phyloP scores from a whole-genome alignment of 2,113 vertebrate genomes.

The Rhineura floridana region DNA sequence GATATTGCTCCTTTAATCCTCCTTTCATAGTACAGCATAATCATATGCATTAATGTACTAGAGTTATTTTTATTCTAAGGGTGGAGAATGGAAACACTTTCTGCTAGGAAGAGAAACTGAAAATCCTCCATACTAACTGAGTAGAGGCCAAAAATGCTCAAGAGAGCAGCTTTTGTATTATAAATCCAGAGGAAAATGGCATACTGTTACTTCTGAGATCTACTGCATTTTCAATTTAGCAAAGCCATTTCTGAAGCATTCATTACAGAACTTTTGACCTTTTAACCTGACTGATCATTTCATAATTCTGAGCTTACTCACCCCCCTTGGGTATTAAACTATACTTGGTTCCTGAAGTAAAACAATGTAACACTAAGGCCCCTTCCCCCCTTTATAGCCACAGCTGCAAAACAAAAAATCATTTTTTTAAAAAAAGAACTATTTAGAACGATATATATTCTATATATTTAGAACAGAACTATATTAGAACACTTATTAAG shows the following conservation, averaged over 20 bases:
- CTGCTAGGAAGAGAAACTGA: background rate
- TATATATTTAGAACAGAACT: too few relatives aligned
- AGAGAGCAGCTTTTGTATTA: background rate
- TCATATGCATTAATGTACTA: constrained; percentile 8
- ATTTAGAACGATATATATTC: background rate
- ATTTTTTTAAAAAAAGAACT: background rate
- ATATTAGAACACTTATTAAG: background rate
- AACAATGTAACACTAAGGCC: background rate
- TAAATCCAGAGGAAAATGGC: background rate
- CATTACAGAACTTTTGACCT: background rate
- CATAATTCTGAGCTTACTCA: background rate
- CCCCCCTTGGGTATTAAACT: background rate
- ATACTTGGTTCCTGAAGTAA: background rate
- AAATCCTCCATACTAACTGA: background rate
- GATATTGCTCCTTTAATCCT: constrained; percentile 19
- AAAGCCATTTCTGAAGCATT: background rate
- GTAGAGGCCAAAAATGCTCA: background rate
- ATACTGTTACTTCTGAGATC: background rate
- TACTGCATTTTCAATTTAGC: background rate
- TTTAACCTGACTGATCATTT: background rate
- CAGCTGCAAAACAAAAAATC: background rate
- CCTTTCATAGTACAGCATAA: constrained; percentile 11
- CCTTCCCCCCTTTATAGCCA: background rate
- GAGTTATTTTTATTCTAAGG: background rate
- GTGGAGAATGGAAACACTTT: background rate